phyloP scores from a whole-genome alignment of 2,888 invertebrate genomes.

The Macropis europaea region DNA sequence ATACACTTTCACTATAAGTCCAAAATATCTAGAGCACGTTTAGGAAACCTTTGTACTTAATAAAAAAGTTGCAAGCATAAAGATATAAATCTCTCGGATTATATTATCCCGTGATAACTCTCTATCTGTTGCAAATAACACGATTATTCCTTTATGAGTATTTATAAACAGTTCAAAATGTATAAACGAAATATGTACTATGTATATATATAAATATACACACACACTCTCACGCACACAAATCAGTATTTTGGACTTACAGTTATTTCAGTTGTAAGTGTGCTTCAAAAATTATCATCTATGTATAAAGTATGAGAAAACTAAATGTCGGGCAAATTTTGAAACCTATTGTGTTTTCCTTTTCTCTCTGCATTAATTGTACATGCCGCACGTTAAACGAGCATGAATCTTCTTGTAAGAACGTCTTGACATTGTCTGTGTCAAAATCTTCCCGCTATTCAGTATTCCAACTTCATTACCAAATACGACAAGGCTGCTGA shows the following conservation, averaged over 20 bases:
- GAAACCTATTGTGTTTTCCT: slow-evolving; percentile 31
- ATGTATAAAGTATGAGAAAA: slow-evolving; percentile 70
- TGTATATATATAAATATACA: slow-evolving; percentile 29
- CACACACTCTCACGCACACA: slow-evolving; percentile 6
- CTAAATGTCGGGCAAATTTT: slow-evolving; percentile 60
- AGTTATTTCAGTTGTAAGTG: slow-evolving; percentile 70
- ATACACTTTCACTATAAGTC: slow-evolving; percentile 72
- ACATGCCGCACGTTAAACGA: slow-evolving; percentile 23
- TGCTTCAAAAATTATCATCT: slow-evolving; percentile 75
- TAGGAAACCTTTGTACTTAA: slow-evolving; percentile 50
- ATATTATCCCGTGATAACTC: slow-evolving; percentile 28
- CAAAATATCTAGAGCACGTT: slow-evolving; percentile 65
- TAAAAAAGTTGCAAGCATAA: slow-evolving; percentile 28
- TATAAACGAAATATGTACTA: slow-evolving; percentile 34
- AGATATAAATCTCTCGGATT: slow-evolving; percentile 41
- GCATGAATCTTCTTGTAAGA: slow-evolving; percentile 16
- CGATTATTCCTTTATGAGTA: slow-evolving; percentile 5
- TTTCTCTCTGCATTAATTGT: slow-evolving; percentile 15
- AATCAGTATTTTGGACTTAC: slow-evolving; percentile 69
- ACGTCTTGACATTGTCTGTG: slow-evolving; percentile 24
- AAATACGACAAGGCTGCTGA: slow-evolving; percentile 75
- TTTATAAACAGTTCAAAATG: slow-evolving; percentile 29
- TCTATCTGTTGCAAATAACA: slow-evolving; percentile 36
- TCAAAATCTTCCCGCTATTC: slow-evolving; percentile 61
- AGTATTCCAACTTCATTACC: slow-evolving; percentile 64